Evolutionary conservation across 1,140 invertebrate genomes (phyloP).

Genomic region (Varroa destructor): DNA sequence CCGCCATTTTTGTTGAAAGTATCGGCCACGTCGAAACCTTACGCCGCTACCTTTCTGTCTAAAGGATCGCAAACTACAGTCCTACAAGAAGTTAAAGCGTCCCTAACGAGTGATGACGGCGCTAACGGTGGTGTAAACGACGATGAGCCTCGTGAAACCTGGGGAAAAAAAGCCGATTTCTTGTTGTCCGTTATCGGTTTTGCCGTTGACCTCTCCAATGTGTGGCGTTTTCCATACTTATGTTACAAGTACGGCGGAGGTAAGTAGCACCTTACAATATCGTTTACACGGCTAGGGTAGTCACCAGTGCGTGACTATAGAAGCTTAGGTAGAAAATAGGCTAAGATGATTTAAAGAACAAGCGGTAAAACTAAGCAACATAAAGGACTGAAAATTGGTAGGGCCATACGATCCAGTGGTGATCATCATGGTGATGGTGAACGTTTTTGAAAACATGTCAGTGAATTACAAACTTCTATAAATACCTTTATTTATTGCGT

Average conservation of each 20-base stretch:
- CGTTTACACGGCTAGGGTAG: no score
- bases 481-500: no score
- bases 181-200: conserved; percentile 81
- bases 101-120: not conserved
- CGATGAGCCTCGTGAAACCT: conserved; percentile 53
- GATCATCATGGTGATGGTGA: no score
- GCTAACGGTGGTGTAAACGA: not conserved
- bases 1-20: not conserved
- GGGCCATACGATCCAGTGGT: no score
- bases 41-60: not conserved
- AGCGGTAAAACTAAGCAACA: no score
- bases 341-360: no score
- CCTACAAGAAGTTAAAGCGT: not conserved
- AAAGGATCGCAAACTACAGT: not conserved
- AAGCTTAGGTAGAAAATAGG: no score
- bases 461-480: no score
- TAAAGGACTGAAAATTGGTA: no score
- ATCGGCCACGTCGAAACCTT: not conserved
- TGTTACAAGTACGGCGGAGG: conserved; percentile 49
- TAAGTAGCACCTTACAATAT: conserved; percentile 34
- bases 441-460: no score
- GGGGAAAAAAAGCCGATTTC: conserved; percentile 79
- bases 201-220: conserved; percentile 76
- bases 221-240: conserved; percentile 58
- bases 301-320: no score